phyloP scores from a whole-genome alignment of 2,888 invertebrate species.

The Sinopyrophorus schimmeli region DNA sequence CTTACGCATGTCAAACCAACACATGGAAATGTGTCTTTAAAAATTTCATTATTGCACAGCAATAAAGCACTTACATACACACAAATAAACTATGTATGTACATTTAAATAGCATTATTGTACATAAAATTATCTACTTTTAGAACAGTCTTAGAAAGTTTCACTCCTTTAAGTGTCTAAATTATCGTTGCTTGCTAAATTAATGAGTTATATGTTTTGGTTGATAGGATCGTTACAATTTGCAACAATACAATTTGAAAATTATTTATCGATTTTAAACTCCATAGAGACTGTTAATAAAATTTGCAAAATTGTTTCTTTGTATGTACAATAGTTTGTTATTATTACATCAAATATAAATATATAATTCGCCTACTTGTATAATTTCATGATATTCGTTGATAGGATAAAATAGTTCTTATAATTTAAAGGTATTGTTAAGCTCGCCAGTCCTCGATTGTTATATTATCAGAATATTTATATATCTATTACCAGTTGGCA shows the following conservation, averaged over 20 bases:
- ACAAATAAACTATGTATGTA: slow-evolving; percentile 27
- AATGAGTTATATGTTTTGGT: too few species aligned
- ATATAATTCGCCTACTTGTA: slow-evolving; percentile 29
- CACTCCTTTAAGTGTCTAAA: slow-evolving; percentile 24
- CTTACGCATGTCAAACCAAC: slow-evolving; percentile 5
- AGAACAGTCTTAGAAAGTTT: slow-evolving; percentile 35
- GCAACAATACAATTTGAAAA: too few species aligned
- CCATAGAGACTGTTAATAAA: too few species aligned
- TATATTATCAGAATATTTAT: slow-evolving; percentile 28
- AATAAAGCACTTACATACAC: slow-evolving; percentile 41
- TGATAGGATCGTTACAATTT: too few species aligned
- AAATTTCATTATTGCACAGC: slow-evolving; percentile 42
- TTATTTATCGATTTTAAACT: too few species aligned
- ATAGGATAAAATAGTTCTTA: slow-evolving; percentile 25
- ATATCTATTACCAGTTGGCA: slow-evolving; percentile 27
- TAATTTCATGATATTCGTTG: slow-evolving; percentile 37
- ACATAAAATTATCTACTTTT: slow-evolving; percentile 20
- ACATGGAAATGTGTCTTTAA: slow-evolving; percentile 20
- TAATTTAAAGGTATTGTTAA: slow-evolving; percentile 33
- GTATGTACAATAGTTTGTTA: too few species aligned
- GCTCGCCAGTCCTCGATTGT: slow-evolving; percentile 42
- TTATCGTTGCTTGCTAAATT: too few species aligned
- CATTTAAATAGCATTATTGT: slow-evolving; percentile 31
- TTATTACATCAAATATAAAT: slow-evolving; percentile 29
- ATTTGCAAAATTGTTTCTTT: too few species aligned